phyloP scores from a whole-genome alignment of 2,113 vertebrate genomes.

The Bubalus kerabau region DNA sequence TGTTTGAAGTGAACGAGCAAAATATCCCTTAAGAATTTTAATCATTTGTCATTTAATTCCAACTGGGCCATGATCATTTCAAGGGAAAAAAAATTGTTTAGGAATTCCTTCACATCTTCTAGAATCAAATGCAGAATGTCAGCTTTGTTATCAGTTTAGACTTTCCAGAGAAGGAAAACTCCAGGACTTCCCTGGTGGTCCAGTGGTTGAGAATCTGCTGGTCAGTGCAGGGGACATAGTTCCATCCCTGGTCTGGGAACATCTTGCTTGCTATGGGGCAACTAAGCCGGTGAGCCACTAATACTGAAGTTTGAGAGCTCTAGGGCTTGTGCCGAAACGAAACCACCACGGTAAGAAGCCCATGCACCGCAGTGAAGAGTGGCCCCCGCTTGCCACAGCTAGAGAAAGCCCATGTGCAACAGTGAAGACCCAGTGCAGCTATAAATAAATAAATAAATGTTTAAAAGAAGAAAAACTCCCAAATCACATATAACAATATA shows the following conservation, averaged over 20 bases:
- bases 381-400: not conserved
- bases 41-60: not conserved
- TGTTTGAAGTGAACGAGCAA: not conserved
- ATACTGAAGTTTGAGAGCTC: not conserved
- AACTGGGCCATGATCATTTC: not conserved
- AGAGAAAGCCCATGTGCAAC: not conserved
- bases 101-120: not conserved
- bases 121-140: not conserved
- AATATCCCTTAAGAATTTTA: not conserved
- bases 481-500: not conserved
- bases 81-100: not conserved
- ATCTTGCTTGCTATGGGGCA: not conserved
- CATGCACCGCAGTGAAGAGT: not conserved
- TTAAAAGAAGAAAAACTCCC: not conserved
- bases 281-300: fast-evolving
- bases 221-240: not conserved
- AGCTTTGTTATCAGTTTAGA: not conserved
- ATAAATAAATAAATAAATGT: not conserved
- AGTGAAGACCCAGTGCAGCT: not conserved
- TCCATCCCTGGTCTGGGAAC: not conserved
- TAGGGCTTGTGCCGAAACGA: not conserved
- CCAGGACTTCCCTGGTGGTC: not conserved
- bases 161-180: not conserved
- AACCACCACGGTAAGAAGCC: not conserved
- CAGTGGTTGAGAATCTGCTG: not conserved